Conservation (phyloP, 37 sponge, comb jelly and placozoan genomes). For the Spongilla lacustris region DNA sequence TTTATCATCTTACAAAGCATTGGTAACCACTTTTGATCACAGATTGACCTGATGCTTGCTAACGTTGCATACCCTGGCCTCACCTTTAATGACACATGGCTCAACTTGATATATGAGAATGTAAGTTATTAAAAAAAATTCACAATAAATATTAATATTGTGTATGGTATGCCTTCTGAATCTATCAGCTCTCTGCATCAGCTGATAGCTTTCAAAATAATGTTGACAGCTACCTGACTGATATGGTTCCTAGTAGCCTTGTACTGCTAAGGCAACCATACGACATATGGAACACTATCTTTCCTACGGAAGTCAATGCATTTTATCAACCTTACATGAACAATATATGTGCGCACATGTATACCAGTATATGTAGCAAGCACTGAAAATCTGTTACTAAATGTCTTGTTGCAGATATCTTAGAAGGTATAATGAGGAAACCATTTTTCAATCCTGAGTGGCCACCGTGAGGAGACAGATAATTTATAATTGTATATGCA, state of each 20-base stretch:
- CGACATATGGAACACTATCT: neutral
- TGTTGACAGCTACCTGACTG: neutral
- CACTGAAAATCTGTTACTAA: no score
- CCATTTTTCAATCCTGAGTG: constrained; percentile 65
- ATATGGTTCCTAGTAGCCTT: neutral
- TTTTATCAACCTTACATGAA: constrained; percentile 66
- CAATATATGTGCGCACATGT: constrained; percentile 28
- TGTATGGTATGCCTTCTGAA: no score
- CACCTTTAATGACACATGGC: neutral
- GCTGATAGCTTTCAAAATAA: neutral
- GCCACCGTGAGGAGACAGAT: constrained; percentile 46
- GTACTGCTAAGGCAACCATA: neutral
- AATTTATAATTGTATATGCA: neutral
- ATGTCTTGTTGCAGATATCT: constrained; percentile 45
- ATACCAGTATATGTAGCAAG: no score
- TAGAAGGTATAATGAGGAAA: constrained; percentile 67
- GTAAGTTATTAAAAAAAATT: neutral
- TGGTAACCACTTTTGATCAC: no score
- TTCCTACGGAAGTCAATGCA: constrained; percentile 75
- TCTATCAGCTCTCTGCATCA: neutral
- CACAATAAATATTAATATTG: no score
- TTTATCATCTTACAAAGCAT: no score
- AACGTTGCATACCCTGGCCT: neutral
- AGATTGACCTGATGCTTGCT: neutral
- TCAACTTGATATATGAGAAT: neutral